These are phyloP conservation scores for Proteles cristata DNA, from an alignment of 2,113 vertebrate species.

Conservation along the genomic window DNA sequence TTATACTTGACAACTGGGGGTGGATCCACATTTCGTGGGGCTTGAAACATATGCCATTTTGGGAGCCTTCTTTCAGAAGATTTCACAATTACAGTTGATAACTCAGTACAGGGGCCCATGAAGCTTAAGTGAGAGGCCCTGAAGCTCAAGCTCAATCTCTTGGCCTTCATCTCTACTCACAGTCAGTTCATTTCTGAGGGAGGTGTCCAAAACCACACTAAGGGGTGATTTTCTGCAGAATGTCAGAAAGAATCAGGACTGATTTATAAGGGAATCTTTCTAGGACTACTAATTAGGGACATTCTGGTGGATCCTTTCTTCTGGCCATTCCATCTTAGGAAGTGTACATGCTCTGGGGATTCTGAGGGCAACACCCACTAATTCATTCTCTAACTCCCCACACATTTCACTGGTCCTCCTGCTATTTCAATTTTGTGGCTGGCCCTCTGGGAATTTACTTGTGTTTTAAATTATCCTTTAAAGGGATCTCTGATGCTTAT, in stretches of 20 bases:
- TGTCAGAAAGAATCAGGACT: not conserved
- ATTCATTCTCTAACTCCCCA: not conserved
- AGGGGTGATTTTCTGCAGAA: not conserved
- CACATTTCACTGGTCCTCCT: not conserved
- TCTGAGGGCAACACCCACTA: not conserved
- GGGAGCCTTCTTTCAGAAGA: not conserved
- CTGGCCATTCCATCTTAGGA: not conserved
- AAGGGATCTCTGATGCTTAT: constrained; percentile 30
- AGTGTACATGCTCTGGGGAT: not conserved
- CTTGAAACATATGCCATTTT: not conserved
- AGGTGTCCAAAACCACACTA: not conserved
- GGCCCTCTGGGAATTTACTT: constrained; percentile 23
- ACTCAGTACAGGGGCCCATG: fast-evolving
- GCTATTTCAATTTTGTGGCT: not conserved
- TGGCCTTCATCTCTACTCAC: not conserved
- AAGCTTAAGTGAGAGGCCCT: not conserved
- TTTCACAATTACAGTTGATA: not conserved
- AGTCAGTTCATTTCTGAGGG: not conserved
- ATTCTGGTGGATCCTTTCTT: not conserved
- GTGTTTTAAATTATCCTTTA: constrained; percentile 40
- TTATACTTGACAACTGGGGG: not conserved
- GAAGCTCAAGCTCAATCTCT: not conserved
- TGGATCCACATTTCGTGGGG: not conserved
- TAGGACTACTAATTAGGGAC: not conserved
- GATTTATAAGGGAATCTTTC: not conserved